These are phyloP conservation scores for Noctilio leporinus DNA, from an alignment of 2,113 vertebrate genomes.

Conservation along the genomic window DNA sequence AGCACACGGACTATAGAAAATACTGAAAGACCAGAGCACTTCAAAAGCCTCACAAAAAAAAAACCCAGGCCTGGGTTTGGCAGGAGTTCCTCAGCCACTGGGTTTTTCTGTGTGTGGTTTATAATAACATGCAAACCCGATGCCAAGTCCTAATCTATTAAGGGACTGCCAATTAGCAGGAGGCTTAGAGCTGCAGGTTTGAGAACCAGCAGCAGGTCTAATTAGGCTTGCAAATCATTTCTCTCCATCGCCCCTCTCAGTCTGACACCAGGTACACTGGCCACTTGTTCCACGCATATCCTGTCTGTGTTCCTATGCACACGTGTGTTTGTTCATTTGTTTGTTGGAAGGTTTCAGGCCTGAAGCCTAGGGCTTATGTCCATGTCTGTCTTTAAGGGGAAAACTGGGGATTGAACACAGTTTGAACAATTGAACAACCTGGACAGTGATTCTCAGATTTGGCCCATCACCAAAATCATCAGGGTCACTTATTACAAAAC, in stretches of 20 bases:
- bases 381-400: background rate
- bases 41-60: slow-evolving; percentile 80
- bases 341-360: background rate
- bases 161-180: slow-evolving; percentile 79
- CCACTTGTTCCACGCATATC: background rate
- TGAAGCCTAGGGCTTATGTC: background rate
- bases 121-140: slow-evolving; percentile 79
- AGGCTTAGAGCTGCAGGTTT: slow-evolving; percentile 70
- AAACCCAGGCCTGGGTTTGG: slow-evolving; percentile 76
- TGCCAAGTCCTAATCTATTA: slow-evolving; percentile 78
- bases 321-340: background rate
- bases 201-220: slow-evolving; percentile 60
- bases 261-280: slow-evolving; percentile 32
- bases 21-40: slow-evolving; percentile 77
- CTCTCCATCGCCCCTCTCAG: slow-evolving; percentile 4
- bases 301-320: background rate
- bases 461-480: background rate
- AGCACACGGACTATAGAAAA: slow-evolving; percentile 77
- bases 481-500: background rate
- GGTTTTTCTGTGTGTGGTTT: slow-evolving; percentile 82
- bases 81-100: slow-evolving; percentile 79
- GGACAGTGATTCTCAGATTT: background rate
- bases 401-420: background rate
- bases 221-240: slow-evolving; percentile 64
- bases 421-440: background rate